Conservation (phyloP, 2,888 invertebrate species). For the Galerucella nymphaeae region DNA sequence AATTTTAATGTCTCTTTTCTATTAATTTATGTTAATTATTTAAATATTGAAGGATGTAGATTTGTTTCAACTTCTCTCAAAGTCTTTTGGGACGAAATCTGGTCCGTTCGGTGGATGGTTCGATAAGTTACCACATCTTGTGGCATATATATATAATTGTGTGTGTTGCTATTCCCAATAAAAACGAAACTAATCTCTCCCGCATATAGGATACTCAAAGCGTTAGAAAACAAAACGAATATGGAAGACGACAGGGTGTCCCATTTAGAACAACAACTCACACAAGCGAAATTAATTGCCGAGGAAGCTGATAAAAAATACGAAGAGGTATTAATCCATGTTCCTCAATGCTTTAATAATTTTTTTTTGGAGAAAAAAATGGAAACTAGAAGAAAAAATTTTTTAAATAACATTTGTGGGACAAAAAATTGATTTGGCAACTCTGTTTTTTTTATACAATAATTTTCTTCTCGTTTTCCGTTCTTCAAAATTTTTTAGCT, state of each 20-base stretch:
- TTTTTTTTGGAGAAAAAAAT: neutral
- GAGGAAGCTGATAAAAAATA: constrained; percentile 99
- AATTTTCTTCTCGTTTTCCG: no score
- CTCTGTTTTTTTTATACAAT: no score
- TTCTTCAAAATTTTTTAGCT: no score
- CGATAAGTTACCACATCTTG: constrained; percentile 10
- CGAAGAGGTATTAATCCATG: constrained; percentile 87
- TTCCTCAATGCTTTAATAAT: constrained; percentile 33
- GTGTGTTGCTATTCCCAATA: constrained; percentile 20
- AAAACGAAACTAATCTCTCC: constrained; percentile 51
- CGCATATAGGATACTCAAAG: constrained; percentile 88
- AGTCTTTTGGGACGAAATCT: no score
- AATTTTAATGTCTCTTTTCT: no score
- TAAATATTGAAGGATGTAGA: no score
- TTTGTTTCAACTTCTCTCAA: no score
- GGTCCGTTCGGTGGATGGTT: neutral
- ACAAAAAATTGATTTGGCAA: no score
- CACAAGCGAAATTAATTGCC: constrained; percentile 99
- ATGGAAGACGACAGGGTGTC: constrained; percentile 99
- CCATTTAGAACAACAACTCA: constrained; percentile 96
- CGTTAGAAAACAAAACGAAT: constrained; percentile 97
- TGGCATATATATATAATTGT: neutral
- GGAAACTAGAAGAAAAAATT: neutral
- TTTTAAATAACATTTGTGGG: no score
- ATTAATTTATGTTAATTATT: no score